Percentiles rank a stretch among this genome's conserved stretches.
These are phyloP conservation scores for Trichogramma dendrolimi DNA, from an alignment of 2,888 invertebrate species.

Conservation along the genomic window DNA sequence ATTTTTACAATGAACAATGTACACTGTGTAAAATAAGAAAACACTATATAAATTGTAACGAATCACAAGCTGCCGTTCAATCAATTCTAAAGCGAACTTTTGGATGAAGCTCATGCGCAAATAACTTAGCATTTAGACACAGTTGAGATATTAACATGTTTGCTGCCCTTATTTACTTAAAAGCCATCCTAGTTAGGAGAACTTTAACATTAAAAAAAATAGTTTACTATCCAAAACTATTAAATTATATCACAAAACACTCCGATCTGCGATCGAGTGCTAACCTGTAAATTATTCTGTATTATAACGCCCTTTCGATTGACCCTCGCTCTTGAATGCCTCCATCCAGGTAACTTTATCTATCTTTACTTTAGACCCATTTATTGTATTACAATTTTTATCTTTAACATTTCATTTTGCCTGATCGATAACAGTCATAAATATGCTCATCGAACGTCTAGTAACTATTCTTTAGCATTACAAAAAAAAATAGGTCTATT, in stretches of 20 bases:
- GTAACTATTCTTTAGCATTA: no score
- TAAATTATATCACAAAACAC: constrained; percentile 31
- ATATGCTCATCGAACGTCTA: no score
- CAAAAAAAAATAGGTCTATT: no score
- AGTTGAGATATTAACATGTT: constrained; percentile 42
- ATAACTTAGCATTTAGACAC: constrained; percentile 41
- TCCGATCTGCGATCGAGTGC: constrained; percentile 29
- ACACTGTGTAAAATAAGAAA: background rate
- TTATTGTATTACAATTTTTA: constrained; percentile 23
- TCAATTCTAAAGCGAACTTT: constrained; percentile 6
- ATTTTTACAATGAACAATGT: no score
- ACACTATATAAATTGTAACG: constrained; percentile 1
- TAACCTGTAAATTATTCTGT: constrained; percentile 41
- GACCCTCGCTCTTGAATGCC: constrained; percentile 45
- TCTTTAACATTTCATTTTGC: constrained; percentile 26
- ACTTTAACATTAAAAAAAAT: constrained; percentile 31
- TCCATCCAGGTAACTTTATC: constrained; percentile 45
- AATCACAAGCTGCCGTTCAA: no score
- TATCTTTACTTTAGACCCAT: constrained; percentile 44
- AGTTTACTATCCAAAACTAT: constrained; percentile 30
- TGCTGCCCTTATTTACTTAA: constrained; percentile 37
- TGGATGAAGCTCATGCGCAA: constrained; percentile 36
- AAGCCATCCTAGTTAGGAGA: constrained; percentile 42
- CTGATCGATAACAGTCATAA: constrained; percentile 27
- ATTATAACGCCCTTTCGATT: constrained; percentile 41